These are phyloP conservation scores for Fissipunctia ypsillon DNA, from an alignment of 2,888 invertebrate genomes.

Conservation along the genomic window DNA sequence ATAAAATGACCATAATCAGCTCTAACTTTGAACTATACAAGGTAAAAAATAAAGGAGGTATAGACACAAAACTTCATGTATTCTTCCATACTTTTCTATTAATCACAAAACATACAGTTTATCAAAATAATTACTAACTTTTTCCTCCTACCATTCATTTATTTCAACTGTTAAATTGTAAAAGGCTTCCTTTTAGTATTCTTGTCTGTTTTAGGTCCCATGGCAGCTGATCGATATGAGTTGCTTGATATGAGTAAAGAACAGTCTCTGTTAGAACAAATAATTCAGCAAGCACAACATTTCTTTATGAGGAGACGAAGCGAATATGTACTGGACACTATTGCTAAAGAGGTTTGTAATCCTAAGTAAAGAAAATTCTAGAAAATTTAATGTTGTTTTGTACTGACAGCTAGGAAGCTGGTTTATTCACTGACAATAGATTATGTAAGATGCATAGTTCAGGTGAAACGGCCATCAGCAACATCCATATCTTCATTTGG, in stretches of 20 bases:
- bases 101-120: not conserved
- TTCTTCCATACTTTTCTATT: not conserved
- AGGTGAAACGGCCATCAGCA: not conserved
- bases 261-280: conserved; percentile 98
- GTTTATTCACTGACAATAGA: not conserved
- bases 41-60: not conserved
- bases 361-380: not conserved
- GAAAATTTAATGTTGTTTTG: not conserved
- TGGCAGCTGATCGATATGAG: conserved; percentile 96
- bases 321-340: conserved; percentile 97
- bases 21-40: not conserved
- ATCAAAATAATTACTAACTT: not conserved
- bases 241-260: conserved; percentile 97
- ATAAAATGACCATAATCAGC: not conserved
- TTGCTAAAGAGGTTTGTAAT: conserved; percentile 93
- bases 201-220: conserved; percentile 91
- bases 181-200: not conserved
- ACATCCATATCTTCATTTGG: not conserved
- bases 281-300: conserved; percentile 98
- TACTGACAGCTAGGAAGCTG: not conserved
- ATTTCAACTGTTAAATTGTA: not conserved
- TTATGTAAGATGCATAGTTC: not conserved
- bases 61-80: not conserved
- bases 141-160: not conserved
- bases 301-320: conserved; percentile 97